Evolutionary conservation across 2,888 invertebrate species (phyloP).

Genomic region (Atrina japonica): DNA sequence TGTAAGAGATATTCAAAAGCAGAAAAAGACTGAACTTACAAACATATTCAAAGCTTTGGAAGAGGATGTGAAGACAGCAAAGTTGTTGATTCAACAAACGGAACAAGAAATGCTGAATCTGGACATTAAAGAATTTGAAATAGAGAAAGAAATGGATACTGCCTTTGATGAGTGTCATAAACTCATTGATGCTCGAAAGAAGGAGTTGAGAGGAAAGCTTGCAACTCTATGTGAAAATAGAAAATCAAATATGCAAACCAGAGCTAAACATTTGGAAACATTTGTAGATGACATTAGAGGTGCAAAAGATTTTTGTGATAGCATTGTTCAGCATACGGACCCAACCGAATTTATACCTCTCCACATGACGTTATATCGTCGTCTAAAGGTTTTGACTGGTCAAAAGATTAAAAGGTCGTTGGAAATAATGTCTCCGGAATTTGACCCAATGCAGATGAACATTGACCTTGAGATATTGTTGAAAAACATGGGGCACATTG

Average conservation of each 20-base stretch:
- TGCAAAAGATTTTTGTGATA: constrained; percentile 56
- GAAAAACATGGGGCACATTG: constrained; percentile 46
- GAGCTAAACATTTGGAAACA: constrained; percentile 49
- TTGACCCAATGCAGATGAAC: constrained; percentile 51
- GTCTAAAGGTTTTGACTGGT: constrained; percentile 48
- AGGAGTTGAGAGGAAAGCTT: constrained; percentile 47
- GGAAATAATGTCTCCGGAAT: constrained; percentile 53
- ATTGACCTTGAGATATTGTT: constrained; percentile 38
- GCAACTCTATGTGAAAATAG: constrained; percentile 51
- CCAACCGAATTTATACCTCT: constrained; percentile 60
- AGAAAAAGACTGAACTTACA: constrained; percentile 52
- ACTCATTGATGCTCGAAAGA: constrained; percentile 46
- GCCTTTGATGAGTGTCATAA: constrained; percentile 49
- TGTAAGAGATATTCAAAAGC: constrained; percentile 50
- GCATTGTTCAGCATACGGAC: constrained; percentile 55
- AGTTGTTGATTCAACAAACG: constrained; percentile 50
- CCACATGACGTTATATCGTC: constrained; percentile 48
- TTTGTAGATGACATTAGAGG: constrained; percentile 53
- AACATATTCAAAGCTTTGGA: constrained; percentile 48
- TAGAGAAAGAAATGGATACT: constrained; percentile 60
- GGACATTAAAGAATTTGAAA: constrained; percentile 59
- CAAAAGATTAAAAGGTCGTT: constrained; percentile 50
- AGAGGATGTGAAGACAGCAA: constrained; percentile 52
- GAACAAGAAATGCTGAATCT: constrained; percentile 58
- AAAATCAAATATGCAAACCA: constrained; percentile 45